Conservation (phyloP, 2,113 vertebrate species). For the Sebastes schlegelii region DNA sequence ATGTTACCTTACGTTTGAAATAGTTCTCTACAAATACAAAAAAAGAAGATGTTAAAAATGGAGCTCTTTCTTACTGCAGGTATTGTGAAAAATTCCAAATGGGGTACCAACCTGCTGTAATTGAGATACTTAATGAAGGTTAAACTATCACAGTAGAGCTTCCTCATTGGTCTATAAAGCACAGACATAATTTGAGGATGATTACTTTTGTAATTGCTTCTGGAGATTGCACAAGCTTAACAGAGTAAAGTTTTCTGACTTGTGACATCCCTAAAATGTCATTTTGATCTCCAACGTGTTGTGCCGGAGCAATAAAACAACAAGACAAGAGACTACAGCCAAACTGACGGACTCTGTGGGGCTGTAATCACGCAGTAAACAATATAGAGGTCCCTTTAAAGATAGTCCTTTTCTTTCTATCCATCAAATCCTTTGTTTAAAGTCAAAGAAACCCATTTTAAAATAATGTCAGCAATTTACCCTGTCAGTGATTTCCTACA, state of each 20-base stretch:
- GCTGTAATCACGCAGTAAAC: neutral
- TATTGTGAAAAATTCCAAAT: neutral
- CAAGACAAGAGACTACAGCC: neutral
- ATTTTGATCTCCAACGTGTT: conserved; percentile 10
- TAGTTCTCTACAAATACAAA: neutral
- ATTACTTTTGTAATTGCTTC: conserved; percentile 35
- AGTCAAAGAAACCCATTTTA: neutral
- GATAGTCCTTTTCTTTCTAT: too few species aligned
- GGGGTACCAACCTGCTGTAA: neutral
- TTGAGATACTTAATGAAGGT: conserved; percentile 16
- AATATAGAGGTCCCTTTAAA: too few species aligned
- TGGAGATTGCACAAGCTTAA: neutral
- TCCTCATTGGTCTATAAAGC: conserved; percentile 1
- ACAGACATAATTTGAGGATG: conserved; percentile 10
- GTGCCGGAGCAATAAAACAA: neutral
- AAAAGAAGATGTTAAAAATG: neutral
- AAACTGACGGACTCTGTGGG: neutral
- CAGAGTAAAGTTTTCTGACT: conserved; percentile 17
- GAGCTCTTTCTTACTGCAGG: neutral
- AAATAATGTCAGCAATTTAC: neutral
- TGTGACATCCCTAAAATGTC: neutral
- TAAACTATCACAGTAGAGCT: conserved; percentile 11
- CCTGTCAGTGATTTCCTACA: neutral
- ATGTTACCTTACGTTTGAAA: neutral
- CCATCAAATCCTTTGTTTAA: too few species aligned